These are phyloP conservation scores for Grammomys surdaster DNA, from an alignment of 2,113 vertebrate genomes.

Conservation along the genomic window DNA sequence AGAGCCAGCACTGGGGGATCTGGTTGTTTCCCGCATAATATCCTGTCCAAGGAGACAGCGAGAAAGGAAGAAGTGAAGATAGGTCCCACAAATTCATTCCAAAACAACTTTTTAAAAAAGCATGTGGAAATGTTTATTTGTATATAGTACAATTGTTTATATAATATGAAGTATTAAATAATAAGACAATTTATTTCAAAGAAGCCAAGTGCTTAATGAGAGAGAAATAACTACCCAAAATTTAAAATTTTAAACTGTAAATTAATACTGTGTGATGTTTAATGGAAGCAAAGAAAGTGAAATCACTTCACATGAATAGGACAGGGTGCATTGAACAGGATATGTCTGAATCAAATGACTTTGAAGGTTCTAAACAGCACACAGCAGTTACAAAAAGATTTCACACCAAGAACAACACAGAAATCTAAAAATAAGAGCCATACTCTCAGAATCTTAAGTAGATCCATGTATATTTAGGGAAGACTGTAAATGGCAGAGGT, in stretches of 20 bases:
- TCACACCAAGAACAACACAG: background rate
- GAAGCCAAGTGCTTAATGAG: background rate
- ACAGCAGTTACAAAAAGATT: background rate
- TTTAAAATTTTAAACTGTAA: background rate
- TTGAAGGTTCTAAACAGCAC: background rate
- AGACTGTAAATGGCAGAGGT: background rate
- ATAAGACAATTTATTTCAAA: background rate
- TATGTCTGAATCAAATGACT: background rate
- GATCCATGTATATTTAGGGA: background rate
- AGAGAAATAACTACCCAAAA: background rate
- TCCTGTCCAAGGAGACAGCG: background rate
- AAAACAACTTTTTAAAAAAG: background rate
- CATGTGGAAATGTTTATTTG: background rate
- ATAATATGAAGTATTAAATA: background rate
- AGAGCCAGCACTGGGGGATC: background rate
- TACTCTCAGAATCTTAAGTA: background rate
- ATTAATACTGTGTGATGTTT: background rate
- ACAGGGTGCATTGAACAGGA: background rate
- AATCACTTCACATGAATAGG: background rate
- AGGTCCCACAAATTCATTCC: background rate
- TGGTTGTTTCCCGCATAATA: background rate
- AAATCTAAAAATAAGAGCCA: background rate
- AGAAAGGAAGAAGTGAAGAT: background rate
- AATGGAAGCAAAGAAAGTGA: background rate
- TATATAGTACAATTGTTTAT: background rate